Base-by-base conservation (phyloP, 2,113 vertebrate genomes). In the Mobula birostris region DNA sequence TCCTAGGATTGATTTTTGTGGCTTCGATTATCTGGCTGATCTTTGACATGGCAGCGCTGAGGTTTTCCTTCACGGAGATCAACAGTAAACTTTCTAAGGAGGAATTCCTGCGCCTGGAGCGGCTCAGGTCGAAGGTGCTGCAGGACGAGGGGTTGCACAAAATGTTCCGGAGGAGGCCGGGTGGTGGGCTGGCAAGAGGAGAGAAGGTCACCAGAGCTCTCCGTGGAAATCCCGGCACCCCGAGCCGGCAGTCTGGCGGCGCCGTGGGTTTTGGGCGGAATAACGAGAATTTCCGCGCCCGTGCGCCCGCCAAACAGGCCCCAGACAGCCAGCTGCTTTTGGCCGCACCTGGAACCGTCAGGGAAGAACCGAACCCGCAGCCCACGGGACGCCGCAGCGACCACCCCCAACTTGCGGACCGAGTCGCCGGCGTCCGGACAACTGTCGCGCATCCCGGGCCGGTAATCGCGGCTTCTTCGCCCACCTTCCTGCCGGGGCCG, bases 21-120 rank as follows among this genome's bases (percentile, higher is more conserved):
- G 98, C 98, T 70, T 99, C 98, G 78, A 96, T 99, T 94, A 94
- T 97, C 72, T 99, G 98, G 98, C 95, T 99, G 83, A 96, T 99
- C 83, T 98, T 99, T 95, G 98, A 99, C 96, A 98, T 99, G 97
- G 98, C 97, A 95, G 98, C 98, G n/a, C 97, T 99, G 24, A 96
- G 97, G 92, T 68, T 99, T 7, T 98, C 98, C 27, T 96, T 98
- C 94, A 97, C 95, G 95, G 98, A 99, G 61, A 94, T 95, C 88
- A 97, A 97, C 95, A 95, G 96, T 17, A 95, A 96, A 94, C 94
- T 97, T 82, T 94, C 97, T 94, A 97, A 96, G 92, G 95, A 95
- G 87, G 97, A 97, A 90, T 40, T 95, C 0, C 58, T 96, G n/a
- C 74, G 0, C 95, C 32, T 40, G 74, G 94, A 80, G 78, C 32